Conservation (phyloP, 2,113 vertebrate genomes). For the Cepphus grylle region DNA sequence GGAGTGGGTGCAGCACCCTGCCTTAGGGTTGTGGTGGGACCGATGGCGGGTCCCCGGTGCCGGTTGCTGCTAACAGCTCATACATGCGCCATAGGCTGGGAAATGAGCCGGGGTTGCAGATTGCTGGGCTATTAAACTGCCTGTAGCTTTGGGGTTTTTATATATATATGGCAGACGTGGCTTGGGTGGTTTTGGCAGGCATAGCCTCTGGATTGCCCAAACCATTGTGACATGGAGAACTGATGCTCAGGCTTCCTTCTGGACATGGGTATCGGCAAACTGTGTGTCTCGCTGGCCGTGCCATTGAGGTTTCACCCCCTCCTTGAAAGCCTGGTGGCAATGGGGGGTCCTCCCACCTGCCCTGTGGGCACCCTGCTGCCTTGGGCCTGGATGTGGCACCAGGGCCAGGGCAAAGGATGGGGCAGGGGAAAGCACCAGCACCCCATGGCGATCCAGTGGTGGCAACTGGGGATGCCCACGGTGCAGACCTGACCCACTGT, state of each 20-base stretch:
- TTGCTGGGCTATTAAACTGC: background rate
- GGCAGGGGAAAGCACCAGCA: background rate
- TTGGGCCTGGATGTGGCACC: background rate
- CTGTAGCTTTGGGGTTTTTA: background rate
- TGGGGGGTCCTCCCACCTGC: background rate
- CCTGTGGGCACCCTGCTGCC: background rate
- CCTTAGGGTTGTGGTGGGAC: background rate
- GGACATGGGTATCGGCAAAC: background rate
- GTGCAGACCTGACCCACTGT: background rate
- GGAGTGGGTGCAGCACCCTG: background rate
- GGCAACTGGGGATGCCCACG: accelerated
- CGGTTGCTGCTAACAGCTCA: background rate
- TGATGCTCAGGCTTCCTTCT: background rate
- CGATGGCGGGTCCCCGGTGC: accelerated
- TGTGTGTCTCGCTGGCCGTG: background rate
- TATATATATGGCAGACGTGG: accelerated
- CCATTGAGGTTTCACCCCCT: background rate
- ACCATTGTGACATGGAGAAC: background rate
- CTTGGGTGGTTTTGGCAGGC: background rate
- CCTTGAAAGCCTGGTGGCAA: background rate
- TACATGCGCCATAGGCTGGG: background rate
- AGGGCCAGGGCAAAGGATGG: background rate
- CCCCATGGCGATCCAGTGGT: background rate
- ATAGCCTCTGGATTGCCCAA: background rate
- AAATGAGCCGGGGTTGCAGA: background rate